phyloP scores from a whole-genome alignment of 2,888 invertebrate genomes.

The Cyrtodaria siliqua region DNA sequence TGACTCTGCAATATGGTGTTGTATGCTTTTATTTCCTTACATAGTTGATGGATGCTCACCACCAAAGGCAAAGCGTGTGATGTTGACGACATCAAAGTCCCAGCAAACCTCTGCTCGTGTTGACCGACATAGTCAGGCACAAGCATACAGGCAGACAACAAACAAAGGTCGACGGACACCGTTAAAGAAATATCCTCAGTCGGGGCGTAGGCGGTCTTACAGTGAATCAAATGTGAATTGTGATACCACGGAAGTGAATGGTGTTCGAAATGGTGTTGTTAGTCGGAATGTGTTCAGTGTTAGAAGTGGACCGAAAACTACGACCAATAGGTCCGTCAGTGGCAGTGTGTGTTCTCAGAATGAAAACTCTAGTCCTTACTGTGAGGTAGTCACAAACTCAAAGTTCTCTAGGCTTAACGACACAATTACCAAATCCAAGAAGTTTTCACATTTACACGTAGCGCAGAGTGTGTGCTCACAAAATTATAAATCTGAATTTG shows the following conservation, averaged over 20 bases:
- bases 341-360: not conserved
- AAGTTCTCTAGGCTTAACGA: slow-evolving; percentile 57
- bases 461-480: not conserved
- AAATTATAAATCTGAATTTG: not conserved
- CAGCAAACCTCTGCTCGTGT: slow-evolving; percentile 17
- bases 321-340: slow-evolving; percentile 20
- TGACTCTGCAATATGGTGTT: no score
- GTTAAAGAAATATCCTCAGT: not conserved
- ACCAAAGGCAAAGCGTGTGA: slow-evolving; percentile 46
- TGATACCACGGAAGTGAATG: no score
- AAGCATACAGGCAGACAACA: slow-evolving; percentile 11
- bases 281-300: not conserved
- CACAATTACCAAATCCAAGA: slow-evolving; percentile 60
- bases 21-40: not conserved
- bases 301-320: not conserved
- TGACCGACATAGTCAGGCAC: slow-evolving; percentile 9
- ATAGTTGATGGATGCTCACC: slow-evolving; percentile 57
- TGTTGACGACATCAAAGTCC: slow-evolving; percentile 11
- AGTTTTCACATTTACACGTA: slow-evolving; percentile 47
- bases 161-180: slow-evolving; percentile 18
- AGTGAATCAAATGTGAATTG: no score
- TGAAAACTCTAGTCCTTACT: slow-evolving; percentile 33
- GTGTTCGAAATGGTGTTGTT: no score
- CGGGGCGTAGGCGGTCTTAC: no score
- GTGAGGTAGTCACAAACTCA: slow-evolving; percentile 25